Evolutionary conservation across 2,113 vertebrate genomes (phyloP).

Genomic region (Galbula dea): DNA sequence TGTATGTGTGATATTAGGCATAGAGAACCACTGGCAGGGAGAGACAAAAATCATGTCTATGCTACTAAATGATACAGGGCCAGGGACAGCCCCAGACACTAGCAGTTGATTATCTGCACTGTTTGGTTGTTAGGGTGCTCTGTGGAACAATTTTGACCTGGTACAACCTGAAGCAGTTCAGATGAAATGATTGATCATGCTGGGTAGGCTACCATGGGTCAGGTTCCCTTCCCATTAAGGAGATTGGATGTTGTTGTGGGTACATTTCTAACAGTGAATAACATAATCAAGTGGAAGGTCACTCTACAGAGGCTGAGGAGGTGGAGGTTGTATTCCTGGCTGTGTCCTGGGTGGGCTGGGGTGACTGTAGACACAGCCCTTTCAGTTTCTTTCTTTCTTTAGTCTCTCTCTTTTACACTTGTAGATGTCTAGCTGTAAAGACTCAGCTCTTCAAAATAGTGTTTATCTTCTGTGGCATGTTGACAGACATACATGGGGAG

Average conservation of each 20-base stretch:
- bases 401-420: neutral
- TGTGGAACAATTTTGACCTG: neutral
- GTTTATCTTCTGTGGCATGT: neutral
- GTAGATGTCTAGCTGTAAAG: neutral
- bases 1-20: neutral
- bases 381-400: neutral
- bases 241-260: neutral
- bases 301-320: neutral
- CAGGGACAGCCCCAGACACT: neutral
- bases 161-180: neutral
- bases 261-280: neutral
- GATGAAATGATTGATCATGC: neutral
- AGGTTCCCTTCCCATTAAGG: neutral
- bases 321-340: neutral
- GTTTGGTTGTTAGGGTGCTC: neutral
- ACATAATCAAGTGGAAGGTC: neutral
- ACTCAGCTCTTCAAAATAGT: neutral
- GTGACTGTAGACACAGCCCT: neutral
- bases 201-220: neutral
- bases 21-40: neutral
- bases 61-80: neutral
- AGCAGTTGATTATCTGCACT: neutral
- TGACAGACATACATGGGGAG: neutral
- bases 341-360: neutral
- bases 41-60: neutral